phyloP scores from a whole-genome alignment of 2,113 vertebrate species.

The Ctenodactylus gundi region DNA sequence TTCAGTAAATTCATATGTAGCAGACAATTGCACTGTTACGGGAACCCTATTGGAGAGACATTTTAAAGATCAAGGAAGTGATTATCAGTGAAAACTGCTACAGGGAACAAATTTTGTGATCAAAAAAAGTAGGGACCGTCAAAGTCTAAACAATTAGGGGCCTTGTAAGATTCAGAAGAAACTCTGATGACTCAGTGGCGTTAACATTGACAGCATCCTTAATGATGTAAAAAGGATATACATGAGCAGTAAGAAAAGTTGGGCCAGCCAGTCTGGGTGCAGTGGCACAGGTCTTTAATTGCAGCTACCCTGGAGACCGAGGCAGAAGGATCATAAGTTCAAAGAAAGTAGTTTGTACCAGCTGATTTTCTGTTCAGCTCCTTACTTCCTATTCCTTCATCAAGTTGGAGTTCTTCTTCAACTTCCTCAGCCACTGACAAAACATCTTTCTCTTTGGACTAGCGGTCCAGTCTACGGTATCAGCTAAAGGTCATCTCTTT shows the following conservation, averaged over 20 bases:
- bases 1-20: neutral
- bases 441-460: neutral
- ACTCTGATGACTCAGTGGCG: neutral
- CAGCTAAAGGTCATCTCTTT: conserved; percentile 32
- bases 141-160: neutral
- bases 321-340: neutral
- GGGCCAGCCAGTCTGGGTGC: neutral
- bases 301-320: neutral
- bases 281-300: neutral
- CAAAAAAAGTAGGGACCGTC: too few relatives aligned
- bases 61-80: neutral
- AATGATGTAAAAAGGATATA: neutral
- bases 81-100: neutral
- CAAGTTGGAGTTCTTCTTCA: neutral
- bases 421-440: neutral
- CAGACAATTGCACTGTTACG: neutral
- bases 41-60: neutral
- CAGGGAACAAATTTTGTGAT: neutral
- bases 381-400: neutral
- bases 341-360: neutral
- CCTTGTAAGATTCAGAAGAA: neutral
- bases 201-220: neutral
- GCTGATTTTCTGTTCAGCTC: neutral
- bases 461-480: neutral
- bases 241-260: conserved; percentile 9